phyloP scores from a whole-genome alignment of 1,140 invertebrate species.

The Steinernema feltiae region DNA sequence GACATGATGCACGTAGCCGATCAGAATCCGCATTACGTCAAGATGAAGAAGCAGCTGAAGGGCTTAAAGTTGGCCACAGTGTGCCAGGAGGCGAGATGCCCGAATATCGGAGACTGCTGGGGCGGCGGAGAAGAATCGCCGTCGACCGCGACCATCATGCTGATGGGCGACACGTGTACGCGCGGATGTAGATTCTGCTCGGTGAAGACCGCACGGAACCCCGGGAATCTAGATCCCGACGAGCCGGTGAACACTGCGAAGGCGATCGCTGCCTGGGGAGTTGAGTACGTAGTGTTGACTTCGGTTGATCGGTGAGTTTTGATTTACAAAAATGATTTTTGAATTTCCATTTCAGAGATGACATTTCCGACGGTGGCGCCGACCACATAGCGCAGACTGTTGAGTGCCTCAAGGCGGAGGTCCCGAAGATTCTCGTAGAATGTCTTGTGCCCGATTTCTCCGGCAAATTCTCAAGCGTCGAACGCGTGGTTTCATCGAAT shows the following conservation, averaged over 20 bases:
- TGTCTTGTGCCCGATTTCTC: slow-evolving; percentile 93
- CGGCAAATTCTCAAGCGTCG: slow-evolving; percentile 62
- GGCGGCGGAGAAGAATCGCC: slow-evolving; percentile 66
- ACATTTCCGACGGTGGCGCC: slow-evolving; percentile 52
- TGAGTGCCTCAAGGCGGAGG: slow-evolving; percentile 60
- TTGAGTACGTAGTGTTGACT: slow-evolving; percentile 94
- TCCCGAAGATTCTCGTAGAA: slow-evolving; percentile 81
- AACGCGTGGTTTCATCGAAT: slow-evolving; percentile 14
- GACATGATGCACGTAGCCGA: slow-evolving; percentile 78
- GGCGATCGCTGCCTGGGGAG: slow-evolving; percentile 84
- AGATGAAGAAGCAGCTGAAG: slow-evolving; percentile 78
- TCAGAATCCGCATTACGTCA: slow-evolving; percentile 71
- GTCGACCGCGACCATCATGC: slow-evolving; percentile 67
- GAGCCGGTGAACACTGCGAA: slow-evolving; percentile 88
- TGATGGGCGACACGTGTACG: slow-evolving; percentile 63
- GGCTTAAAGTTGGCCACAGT: slow-evolving; percentile 88
- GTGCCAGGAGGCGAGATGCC: slow-evolving; percentile 96
- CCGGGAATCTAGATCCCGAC: slow-evolving; percentile 78
- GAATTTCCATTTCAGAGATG: slow-evolving; percentile 45
- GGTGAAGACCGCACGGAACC: slow-evolving; percentile 87
- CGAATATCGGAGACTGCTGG: slow-evolving; percentile 99
- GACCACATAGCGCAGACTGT: slow-evolving; percentile 54
- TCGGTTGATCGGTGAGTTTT: slow-evolving; percentile 82
- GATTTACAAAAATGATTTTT: not conserved
- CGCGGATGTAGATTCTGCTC: slow-evolving; percentile 79